phyloP scores from a whole-genome alignment of 2,113 vertebrate species.

The Gracilinanus agilis region DNA sequence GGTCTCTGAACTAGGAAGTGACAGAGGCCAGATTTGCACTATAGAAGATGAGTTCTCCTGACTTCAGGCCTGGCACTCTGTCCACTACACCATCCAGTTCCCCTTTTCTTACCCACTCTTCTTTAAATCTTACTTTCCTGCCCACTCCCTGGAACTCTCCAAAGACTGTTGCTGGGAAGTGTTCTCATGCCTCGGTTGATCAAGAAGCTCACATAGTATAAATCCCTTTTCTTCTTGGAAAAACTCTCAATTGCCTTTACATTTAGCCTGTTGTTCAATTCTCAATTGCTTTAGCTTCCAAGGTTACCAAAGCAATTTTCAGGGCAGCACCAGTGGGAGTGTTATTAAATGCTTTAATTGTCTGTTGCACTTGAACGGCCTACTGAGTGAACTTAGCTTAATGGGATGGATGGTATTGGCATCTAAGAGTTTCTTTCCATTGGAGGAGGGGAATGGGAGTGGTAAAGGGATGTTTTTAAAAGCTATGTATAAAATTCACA shows the following conservation, averaged over 20 bases:
- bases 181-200: constrained; percentile 28
- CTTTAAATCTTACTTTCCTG: constrained; percentile 3
- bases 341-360: constrained; percentile 49
- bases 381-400: background rate
- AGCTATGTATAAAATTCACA: background rate
- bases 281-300: constrained; percentile 56
- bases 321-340: background rate
- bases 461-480: constrained; percentile 19
- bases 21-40: background rate
- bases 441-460: constrained; percentile 5
- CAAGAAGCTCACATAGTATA: constrained; percentile 39
- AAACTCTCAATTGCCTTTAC: constrained; percentile 36
- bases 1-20: background rate
- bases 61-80: background rate
- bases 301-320: constrained; percentile 32
- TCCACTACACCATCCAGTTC: background rate
- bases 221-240: constrained; percentile 40
- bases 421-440: constrained; percentile 38
- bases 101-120: background rate
- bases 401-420: background rate
- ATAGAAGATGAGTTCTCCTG: background rate
- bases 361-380: constrained; percentile 40
- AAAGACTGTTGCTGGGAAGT: background rate
- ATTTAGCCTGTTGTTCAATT: constrained; percentile 48
- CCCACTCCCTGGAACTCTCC: background rate